These are phyloP conservation scores for Venustoraphidia nigricollis DNA, from an alignment of 2,888 invertebrate species.

Conservation along the genomic window DNA sequence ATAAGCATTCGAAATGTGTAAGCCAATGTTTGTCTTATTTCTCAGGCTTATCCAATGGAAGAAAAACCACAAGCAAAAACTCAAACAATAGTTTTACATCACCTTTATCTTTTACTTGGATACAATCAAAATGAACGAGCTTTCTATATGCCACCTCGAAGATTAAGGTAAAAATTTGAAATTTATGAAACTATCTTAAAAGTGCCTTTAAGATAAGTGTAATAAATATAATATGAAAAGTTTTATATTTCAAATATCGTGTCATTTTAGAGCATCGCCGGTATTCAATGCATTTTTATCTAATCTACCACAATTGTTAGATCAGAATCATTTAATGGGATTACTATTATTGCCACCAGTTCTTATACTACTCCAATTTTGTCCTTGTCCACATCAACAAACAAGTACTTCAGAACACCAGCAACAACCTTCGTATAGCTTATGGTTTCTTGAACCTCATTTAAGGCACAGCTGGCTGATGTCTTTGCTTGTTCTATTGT, in stretches of 20 bases:
- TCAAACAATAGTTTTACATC: slow-evolving; percentile 77
- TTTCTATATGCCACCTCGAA: slow-evolving; percentile 79
- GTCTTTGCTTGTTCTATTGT: slow-evolving; percentile 81
- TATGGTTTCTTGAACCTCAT: slow-evolving; percentile 79
- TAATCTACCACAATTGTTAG: slow-evolving; percentile 84
- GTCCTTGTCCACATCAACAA: slow-evolving; percentile 57
- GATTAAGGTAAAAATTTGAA: slow-evolving; percentile 45
- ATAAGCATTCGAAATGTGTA: not conserved
- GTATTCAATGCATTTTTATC: slow-evolving; percentile 93
- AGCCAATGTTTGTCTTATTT: slow-evolving; percentile 5
- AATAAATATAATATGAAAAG: not conserved
- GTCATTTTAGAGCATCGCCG: slow-evolving; percentile 57
- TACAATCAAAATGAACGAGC: slow-evolving; percentile 83
- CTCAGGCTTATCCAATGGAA: slow-evolving; percentile 66
- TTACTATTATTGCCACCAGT: slow-evolving; percentile 76
- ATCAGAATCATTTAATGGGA: slow-evolving; percentile 92
- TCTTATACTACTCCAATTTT: slow-evolving; percentile 63
- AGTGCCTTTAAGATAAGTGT: too few species aligned
- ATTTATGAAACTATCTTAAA: too few species aligned
- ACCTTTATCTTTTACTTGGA: slow-evolving; percentile 82
- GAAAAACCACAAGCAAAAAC: slow-evolving; percentile 66
- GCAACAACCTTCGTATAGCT: slow-evolving; percentile 60
- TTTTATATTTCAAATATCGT: not conserved
- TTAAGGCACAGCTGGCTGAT: slow-evolving; percentile 85
- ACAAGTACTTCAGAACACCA: slow-evolving; percentile 36